Base-by-base conservation (phyloP, 2,797 vertebrate species). In the Paratrypauchen microcephalus region DNA sequence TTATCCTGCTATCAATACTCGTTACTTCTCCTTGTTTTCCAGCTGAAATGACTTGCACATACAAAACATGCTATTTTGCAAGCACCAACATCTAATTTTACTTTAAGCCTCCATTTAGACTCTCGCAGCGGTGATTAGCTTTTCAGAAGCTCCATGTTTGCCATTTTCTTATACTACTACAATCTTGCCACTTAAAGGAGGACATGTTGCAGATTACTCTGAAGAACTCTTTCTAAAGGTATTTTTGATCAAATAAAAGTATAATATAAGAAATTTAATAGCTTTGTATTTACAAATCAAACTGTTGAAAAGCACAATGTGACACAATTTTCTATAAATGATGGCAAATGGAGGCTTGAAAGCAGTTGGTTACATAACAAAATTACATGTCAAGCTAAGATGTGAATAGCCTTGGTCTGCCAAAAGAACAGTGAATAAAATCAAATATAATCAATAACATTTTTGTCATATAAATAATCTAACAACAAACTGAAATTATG, bases 1-100 rank as follows among this genome's bases (percentile, higher is more conserved):
- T 55, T 65, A 48, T 26, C 24, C 45, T 15, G 58, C 56, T 63
- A 26, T 72, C 63, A 63, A 26, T 66, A 41, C 57, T 57, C 16
- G 23, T 69, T 63, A 50, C 50, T 28, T 48, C 16, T 41, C 6
- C 13, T 52, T 24, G 32, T 28, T 30, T 23, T 24, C 28, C 5
- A 8, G 60, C 24, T 30, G 47, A 66, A 56, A 30, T 23, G 8
- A 55, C 28, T 11, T 21, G 21, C 50, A 36, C 47, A 21, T 6
- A 66, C 2, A 30, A 60, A 30, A 9, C 36, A 39, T 2, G 2
- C 36, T 39, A 39, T 39, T 39, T 39, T 39, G 8, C 15, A 32
- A 50, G 16, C 3, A 63, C 7, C 9, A n/a, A 8, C 5, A 59
- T 16, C 57, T 32, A 18, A 5, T 28, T 23, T 24, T 58, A 39